Evolutionary conservation across 1,140 invertebrate species (phyloP), one percentile per base, ranked within the genome.

Genomic region (Maniola jurtina): DNA sequence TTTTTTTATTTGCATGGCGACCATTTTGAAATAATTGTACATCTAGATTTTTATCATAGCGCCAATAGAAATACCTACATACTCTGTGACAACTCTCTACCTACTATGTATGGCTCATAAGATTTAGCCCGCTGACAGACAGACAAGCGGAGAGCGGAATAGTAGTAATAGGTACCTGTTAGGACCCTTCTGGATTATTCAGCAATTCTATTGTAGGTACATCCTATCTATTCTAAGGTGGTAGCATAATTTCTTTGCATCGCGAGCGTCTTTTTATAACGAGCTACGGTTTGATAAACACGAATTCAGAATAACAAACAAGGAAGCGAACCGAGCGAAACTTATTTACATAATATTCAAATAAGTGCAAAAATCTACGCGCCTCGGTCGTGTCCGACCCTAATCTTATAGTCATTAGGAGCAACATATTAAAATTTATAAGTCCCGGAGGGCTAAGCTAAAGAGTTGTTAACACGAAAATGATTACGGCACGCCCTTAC

Each of bases 381-480:
- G 60, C 66, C 40, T 50, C 64, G 10, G 58, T 45, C 56, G 48
- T 58, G 45, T 59, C 42, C 56, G 52, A 59, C 70, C 66, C 61
- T 83, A 81, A 82, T 83, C 79, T 82, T 68, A 68, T 64, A 76
- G 72, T 77, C 79, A 80, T 87, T 86, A 82, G 74, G 76, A 80
- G 72, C 61, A 72, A 74, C 73, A 72, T 82, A 84, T 84, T 84
- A 82, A 84, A 83, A 84, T 83, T 78, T 77, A 85, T 83, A 76
- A 81, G 71, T 71, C 70, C 68, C 61, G 14, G 52, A 72, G 75
- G 71, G 68, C 57, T 72, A 52, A 70, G 57, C 67, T 87, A 85
- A 81, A 86, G 79, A 84, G 81, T 81, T 85, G 84, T 86, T 88
- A 87, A 86, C 81, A 82, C 71, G 81, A 84, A 83, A 86, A 89